Evolutionary conservation across 2,797 vertebrate species (phyloP), one percentile per base, ranked within the genome.

Genomic region (Dipus sagitta): DNA sequence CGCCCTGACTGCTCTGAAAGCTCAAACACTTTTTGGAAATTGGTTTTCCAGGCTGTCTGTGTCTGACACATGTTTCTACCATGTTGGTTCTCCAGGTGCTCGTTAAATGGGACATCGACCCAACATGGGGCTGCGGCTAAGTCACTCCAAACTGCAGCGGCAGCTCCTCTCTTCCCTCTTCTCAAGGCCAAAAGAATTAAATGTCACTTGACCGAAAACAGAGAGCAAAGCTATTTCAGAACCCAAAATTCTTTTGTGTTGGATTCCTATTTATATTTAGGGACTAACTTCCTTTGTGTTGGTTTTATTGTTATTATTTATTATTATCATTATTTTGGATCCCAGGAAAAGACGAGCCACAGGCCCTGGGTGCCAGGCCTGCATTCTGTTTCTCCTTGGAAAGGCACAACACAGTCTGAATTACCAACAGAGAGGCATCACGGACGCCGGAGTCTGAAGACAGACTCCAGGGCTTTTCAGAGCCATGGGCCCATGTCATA

Each of bases 21-120:
- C 88, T 90, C 28, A 86, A 34, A 76, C 64, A 88, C 82, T 92
- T 13, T 47, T 1, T 91, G 93, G 82, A 94, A 92, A 67, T 62
- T 86, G 75, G 86, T 95, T 96, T 95, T 95, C 83, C 94, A 96
- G 93, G 47, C 78, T 92, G 60, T 92, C 78, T 1, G 14, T 78
- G 78, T 26, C 74, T 88, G 52, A 85, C 90, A 93, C 79, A 70
- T 78, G 88, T 80, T 96, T 86, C 81, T 72, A 23, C 74, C 24
- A 6, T 67, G 91, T 26, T 76, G 90, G 92, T 96, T 96, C 93
- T 87, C 84, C 94, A 96, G 90, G 93, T 93, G 79, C 42, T 94
- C 88, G 54, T 88, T 87, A 82, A 88, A 80, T 5, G 30, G 58
- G 81, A 86, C 6, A 34, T 2, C 71, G 84, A 89, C 87, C 88